Evolutionary conservation across 2,113 vertebrate genomes (phyloP).

Genomic region (Circaetus gallicus): DNA sequence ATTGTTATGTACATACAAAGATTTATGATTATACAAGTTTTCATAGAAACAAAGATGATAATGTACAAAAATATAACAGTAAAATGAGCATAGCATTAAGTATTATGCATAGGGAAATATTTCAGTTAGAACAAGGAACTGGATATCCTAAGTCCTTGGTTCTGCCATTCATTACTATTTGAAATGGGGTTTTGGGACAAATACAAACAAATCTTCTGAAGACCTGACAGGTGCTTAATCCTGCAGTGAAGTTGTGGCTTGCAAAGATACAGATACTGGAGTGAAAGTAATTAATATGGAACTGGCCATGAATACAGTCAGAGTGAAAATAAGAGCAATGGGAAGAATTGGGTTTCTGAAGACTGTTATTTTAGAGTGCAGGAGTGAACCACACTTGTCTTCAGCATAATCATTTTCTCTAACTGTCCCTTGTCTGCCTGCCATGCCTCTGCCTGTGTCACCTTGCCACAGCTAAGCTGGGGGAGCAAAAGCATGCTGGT

Average conservation of each 20-base stretch:
- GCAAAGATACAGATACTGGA: not conserved
- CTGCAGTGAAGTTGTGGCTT: not conserved
- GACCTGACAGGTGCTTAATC: not conserved
- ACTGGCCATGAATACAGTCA: not conserved
- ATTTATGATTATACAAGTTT: not conserved
- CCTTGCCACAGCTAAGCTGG: not conserved
- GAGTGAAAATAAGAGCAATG: not conserved
- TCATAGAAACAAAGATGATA: not conserved
- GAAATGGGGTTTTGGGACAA: not conserved
- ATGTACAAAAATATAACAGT: not conserved
- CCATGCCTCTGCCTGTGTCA: fast-evolving
- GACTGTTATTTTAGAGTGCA: not conserved
- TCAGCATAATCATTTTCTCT: not conserved
- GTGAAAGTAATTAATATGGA: not conserved
- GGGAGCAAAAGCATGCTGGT: fast-evolving
- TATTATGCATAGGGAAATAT: not conserved
- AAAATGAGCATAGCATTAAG: not conserved
- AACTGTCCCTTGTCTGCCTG: not conserved
- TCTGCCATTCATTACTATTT: not conserved
- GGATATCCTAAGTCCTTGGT: not conserved
- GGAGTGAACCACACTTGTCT: not conserved
- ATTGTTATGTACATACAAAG: not conserved
- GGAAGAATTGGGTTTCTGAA: not conserved
- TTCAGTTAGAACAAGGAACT: not conserved
- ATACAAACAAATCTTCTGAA: not conserved